Evolutionary conservation across 2,113 vertebrate genomes (phyloP).

Genomic region (Numenius arquata): DNA sequence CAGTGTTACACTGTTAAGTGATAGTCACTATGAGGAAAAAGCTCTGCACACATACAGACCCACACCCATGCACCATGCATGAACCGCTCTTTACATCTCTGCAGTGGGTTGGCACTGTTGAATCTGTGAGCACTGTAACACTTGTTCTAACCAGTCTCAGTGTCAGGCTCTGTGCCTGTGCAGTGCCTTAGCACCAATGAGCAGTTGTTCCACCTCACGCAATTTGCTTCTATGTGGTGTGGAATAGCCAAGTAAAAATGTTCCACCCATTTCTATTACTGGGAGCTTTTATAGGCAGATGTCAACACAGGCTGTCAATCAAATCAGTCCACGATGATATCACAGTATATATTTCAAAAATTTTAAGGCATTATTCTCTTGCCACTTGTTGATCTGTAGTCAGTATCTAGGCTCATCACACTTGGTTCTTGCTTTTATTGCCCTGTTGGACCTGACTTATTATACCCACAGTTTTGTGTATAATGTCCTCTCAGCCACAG

Average conservation of each 20-base stretch:
- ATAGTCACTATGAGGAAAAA: not conserved
- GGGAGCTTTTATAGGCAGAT: not conserved
- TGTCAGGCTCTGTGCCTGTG: not conserved
- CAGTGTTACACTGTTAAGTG: not conserved
- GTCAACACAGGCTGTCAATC: not conserved
- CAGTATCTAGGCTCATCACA: not conserved
- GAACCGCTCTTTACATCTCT: not conserved
- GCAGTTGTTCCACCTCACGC: not conserved
- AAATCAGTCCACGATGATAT: not conserved
- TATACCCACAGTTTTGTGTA: not conserved
- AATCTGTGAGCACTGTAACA: not conserved
- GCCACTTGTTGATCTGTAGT: not conserved
- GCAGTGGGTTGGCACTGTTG: rapidly evolving
- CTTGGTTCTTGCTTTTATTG: not conserved
- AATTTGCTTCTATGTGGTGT: not conserved
- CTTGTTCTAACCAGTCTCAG: not conserved
- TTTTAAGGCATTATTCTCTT: not conserved
- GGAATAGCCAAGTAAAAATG: not conserved
- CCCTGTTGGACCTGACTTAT: not conserved
- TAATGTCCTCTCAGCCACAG: not conserved
- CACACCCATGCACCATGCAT: not conserved
- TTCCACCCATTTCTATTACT: not conserved
- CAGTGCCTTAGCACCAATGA: not conserved
- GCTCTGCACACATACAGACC: not conserved
- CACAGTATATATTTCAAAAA: not conserved